Percentiles rank a stretch among this genome's conserved stretches.
Evolutionary conservation across 1,140 invertebrate species (phyloP).

Genomic region (Diploscapter pachys): DNA sequence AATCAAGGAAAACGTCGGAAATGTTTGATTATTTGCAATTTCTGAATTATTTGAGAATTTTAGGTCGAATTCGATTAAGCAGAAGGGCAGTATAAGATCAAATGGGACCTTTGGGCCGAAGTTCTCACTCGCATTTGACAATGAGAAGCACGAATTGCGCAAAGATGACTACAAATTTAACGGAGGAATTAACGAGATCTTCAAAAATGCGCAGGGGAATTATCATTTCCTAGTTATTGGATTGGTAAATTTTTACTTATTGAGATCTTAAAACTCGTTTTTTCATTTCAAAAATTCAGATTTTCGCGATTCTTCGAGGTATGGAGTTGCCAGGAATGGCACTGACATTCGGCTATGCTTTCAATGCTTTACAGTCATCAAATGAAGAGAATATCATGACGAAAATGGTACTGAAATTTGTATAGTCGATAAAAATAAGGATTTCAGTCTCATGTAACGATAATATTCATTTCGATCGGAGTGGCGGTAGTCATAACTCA

Average conservation of each 20-base stretch:
- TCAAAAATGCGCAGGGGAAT: constrained; percentile 38
- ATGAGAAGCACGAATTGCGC: too few relatives aligned
- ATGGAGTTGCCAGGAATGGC: constrained; percentile 31
- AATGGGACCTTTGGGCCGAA: too few relatives aligned
- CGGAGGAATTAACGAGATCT: constrained; percentile 30
- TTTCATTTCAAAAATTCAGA: too few relatives aligned
- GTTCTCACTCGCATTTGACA: too few relatives aligned
- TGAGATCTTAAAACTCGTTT: too few relatives aligned
- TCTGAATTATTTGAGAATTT: too few relatives aligned
- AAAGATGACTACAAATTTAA: background rate
- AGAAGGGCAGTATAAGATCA: too few relatives aligned
- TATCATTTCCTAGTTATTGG: constrained; percentile 28
- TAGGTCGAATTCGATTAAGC: too few relatives aligned
- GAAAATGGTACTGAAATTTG: too few relatives aligned
- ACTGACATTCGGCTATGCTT: constrained; percentile 26
- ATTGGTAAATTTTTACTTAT: background rate
- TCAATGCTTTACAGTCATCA: constrained; percentile 26
- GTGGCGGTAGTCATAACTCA: constrained; percentile 30
- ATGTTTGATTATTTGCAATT: too few relatives aligned
- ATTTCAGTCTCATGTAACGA: background rate
- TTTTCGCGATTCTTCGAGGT: constrained; percentile 27
- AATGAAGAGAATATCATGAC: too few relatives aligned
- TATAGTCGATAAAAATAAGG: background rate
- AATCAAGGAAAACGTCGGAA: too few relatives aligned
- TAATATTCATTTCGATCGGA: constrained; percentile 23